Evolutionary conservation across 2,797 vertebrate genomes (phyloP), one percentile per base, ranked within the genome.

Genomic region (Paramormyrops hopkinsi): DNA sequence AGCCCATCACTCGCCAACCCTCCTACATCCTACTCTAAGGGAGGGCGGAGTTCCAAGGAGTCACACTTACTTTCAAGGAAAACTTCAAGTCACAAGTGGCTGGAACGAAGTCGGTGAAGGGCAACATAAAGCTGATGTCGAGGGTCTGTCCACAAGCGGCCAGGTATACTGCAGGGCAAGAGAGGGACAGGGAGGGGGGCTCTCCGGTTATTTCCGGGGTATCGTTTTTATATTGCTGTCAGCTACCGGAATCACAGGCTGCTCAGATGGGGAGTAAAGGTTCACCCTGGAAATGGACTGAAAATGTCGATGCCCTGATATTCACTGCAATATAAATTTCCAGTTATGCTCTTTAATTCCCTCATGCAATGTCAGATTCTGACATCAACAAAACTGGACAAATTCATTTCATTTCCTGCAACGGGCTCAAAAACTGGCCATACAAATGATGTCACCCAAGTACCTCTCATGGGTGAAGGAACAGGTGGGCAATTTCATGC

Each of bases 71-170:
- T 96, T 93, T 97, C 92, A 99, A 94, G 93, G 95, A 97, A 93
- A 99, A 98, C 93, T 96, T 96, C 79, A 97, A 99, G 92, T 96
- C 97, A 93, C 99, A 99, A 2, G 96, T 98, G 90, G 95, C 95
- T 86, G 99, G 98, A 94, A 99, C 97, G 93, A 99, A 99, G 92
- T 99, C 98, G 89, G 95, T 97, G 96, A 99, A 99, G 92, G 99
- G 97, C 94, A 99, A 94, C 90, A 97, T 97, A 95, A 99, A 99
- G 93, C 98, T 97, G 91, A 99, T 97, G 94, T 96, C 99, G 93
- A 99, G 92, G 12, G 98, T 99, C 96, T 99, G 98, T 79, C 99
- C 99, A 89, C 99, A 99, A 90, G 98, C 98, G 93, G 97, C 98
- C 88, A 99, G 95, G 95, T 99, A 99, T 91, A 99, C 99, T 99